Conservation (phyloP, 2,888 invertebrate genomes). For the Siphonodentalium dalli region DNA sequence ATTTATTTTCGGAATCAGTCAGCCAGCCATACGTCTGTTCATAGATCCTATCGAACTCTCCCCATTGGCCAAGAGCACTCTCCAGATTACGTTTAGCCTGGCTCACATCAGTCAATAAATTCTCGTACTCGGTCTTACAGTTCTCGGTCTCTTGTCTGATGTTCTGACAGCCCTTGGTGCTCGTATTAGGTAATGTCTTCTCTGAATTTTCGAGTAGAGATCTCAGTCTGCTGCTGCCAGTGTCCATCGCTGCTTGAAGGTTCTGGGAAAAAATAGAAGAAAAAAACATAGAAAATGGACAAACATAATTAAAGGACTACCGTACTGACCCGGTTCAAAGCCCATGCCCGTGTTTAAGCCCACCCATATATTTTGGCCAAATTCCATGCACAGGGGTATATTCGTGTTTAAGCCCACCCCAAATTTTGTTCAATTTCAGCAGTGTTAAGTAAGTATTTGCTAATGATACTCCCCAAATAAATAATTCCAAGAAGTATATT, state of each 20-base stretch:
- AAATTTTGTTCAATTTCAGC: too few species aligned
- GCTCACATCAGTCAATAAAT: constrained; percentile 71
- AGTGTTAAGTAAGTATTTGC: too few species aligned
- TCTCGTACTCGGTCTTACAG: constrained; percentile 88
- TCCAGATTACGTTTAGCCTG: constrained; percentile 75
- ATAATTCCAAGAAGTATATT: too few species aligned
- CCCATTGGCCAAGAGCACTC: constrained; percentile 78
- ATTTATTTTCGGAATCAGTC: constrained; percentile 83
- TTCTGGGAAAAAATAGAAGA: constrained; percentile 73
- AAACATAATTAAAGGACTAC: not conserved
- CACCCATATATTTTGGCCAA: too few species aligned
- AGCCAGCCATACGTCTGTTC: constrained; percentile 85
- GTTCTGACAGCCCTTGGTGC: constrained; percentile 84
- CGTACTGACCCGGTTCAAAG: too few species aligned
- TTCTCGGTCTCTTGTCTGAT: constrained; percentile 91
- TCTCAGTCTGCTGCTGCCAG: constrained; percentile 83
- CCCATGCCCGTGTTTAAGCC: too few species aligned
- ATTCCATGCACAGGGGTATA: too few species aligned
- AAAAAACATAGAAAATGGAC: not conserved
- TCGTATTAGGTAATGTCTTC: constrained; percentile 91
- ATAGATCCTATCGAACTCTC: constrained; percentile 82
- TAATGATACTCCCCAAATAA: too few species aligned
- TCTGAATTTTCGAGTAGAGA: constrained; percentile 85
- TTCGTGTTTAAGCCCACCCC: too few species aligned
- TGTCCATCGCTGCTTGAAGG: constrained; percentile 88